Percentiles rank a stretch among this genome's conserved stretches.
Evolutionary conservation across 2,113 vertebrate species (phyloP).

Genomic region (Amphiprion ocellaris): DNA sequence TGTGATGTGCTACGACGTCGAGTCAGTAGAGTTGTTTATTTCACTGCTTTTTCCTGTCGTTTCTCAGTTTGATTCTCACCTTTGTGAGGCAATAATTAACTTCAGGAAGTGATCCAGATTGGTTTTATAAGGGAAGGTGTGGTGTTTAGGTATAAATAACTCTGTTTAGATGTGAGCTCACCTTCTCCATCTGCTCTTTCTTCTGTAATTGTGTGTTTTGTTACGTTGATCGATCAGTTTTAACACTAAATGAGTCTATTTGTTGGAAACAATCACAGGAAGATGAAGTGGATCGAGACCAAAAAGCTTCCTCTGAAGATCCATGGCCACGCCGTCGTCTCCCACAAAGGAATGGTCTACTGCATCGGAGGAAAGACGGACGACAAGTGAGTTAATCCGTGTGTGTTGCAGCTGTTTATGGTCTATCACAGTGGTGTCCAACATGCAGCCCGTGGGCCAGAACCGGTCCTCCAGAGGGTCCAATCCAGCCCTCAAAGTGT

Average conservation of each 20-base stretch:
- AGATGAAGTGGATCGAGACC: constrained; percentile 93
- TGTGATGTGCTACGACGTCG: constrained; percentile 92
- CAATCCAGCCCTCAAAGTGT: too few species aligned
- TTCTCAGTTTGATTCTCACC: neutral
- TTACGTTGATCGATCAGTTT: too few species aligned
- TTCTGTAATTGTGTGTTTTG: neutral
- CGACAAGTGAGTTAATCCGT: constrained; percentile 91
- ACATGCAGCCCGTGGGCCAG: too few species aligned
- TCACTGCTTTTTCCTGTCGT: neutral
- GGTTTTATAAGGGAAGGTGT: neutral
- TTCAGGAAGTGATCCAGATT: neutral
- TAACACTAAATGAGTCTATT: too few species aligned
- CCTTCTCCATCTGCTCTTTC: neutral
- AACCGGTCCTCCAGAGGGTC: too few species aligned
- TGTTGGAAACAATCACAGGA: constrained; percentile 74
- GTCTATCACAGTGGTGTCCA: constrained; percentile 48
- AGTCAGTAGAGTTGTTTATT: constrained; percentile 82
- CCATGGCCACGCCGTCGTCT: constrained; percentile 94
- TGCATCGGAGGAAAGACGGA: constrained; percentile 98
- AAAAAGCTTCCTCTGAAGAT: constrained; percentile 97
- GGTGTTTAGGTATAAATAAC: neutral
- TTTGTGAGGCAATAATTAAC: constrained; percentile 37
- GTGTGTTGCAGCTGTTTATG: constrained; percentile 68
- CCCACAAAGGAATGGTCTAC: constrained; percentile 93
- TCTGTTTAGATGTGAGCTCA: constrained; percentile 1